Percentiles rank a stretch among this genome's conserved stretches.
phyloP scores from a whole-genome alignment of 2,797 vertebrate species.

The Tiaroga cobitis region DNA sequence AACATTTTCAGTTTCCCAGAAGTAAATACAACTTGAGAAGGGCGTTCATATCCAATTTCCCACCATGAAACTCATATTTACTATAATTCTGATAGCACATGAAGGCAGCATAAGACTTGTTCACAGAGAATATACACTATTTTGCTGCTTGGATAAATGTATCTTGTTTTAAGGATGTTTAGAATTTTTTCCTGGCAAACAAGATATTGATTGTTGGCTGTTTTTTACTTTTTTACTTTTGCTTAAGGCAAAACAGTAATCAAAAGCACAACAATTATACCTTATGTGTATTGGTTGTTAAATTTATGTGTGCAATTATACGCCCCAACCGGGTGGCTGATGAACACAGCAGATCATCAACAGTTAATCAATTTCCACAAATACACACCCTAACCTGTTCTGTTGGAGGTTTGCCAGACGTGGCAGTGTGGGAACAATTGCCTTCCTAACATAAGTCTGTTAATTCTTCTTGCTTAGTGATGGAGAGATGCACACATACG shows the following conservation, averaged over 20 bases:
- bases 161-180: no score
- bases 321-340: no score
- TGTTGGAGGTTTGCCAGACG: conserved; percentile 28
- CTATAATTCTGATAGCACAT: no score
- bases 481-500: conserved; percentile 15
- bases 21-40: not conserved
- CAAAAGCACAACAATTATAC: not conserved
- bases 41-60: not conserved
- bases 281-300: not conserved
- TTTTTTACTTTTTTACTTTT: no score
- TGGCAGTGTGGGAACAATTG: conserved; percentile 28
- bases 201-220: not conserved
- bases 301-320: not conserved
- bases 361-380: not conserved
- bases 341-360: not conserved
- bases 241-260: not conserved
- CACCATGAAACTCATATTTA: no score
- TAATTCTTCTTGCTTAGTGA: conserved; percentile 50
- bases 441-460: conserved; percentile 25
- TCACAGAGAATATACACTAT: not conserved
- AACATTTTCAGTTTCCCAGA: not conserved
- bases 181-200: not conserved
- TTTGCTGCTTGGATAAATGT: not conserved
- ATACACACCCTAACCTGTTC: conserved; percentile 7
- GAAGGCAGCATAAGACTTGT: not conserved